These are phyloP conservation scores for Oryzias melastigma DNA, from an alignment of 2,113 vertebrate genomes.

Conservation along the genomic window DNA sequence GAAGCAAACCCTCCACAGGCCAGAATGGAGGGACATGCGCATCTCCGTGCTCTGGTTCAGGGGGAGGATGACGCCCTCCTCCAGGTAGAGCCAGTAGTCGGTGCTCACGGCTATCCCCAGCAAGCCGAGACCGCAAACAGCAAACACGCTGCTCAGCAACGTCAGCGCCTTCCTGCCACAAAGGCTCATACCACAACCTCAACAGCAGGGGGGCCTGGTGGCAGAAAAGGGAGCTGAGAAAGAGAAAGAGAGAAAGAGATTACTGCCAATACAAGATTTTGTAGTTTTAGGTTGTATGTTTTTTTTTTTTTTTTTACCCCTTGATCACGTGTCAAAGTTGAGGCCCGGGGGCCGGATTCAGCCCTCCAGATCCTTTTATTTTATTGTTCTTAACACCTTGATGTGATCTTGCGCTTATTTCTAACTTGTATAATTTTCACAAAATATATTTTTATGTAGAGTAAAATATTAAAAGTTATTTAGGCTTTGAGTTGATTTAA, in stretches of 20 bases:
- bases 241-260: not conserved
- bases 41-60: conserved; percentile 89
- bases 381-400: too few species aligned
- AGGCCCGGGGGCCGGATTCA: too few species aligned
- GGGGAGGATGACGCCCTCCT: conserved; percentile 88
- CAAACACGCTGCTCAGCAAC: conserved; percentile 93
- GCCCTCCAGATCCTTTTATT: too few species aligned
- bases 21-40: conserved; percentile 90
- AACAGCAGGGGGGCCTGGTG: conserved; percentile 42
- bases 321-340: too few species aligned
- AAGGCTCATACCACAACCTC: conserved; percentile 80
- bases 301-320: too few species aligned
- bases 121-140: conserved; percentile 88
- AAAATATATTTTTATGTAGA: too few species aligned
- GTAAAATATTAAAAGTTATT: too few species aligned
- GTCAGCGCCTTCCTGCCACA: conserved; percentile 92
- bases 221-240: conserved; percentile 57
- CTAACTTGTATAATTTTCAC: too few species aligned
- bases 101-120: conserved; percentile 94
- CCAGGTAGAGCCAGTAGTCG: conserved; percentile 97
- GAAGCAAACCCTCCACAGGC: conserved; percentile 96
- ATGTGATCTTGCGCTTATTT: too few species aligned
- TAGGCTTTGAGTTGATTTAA: too few species aligned
- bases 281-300: too few species aligned
- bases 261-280: too few species aligned